Evolutionary conservation across 37 sponge, comb jelly and placozoan genomes (phyloP).

Genomic region (Hexactinellida sp.): DNA sequence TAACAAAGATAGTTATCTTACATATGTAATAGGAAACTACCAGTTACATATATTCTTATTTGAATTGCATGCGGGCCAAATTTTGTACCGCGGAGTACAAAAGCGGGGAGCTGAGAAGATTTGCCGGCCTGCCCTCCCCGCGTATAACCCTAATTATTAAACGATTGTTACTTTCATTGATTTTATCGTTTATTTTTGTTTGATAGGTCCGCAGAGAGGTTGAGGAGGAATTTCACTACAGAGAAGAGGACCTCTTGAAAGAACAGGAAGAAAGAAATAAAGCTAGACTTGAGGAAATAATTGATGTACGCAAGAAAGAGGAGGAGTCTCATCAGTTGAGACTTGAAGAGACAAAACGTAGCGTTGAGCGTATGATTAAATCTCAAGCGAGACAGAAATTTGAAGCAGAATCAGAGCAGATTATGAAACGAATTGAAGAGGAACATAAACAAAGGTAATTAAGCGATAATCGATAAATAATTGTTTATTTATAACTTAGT

Average conservation of each 20-base stretch:
- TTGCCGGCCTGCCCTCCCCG: too few relatives aligned
- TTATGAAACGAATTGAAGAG: constrained; percentile 7
- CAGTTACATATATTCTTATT: too few relatives aligned
- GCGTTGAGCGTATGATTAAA: background rate
- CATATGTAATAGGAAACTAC: too few relatives aligned
- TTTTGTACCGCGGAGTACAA: too few relatives aligned
- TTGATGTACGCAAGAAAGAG: background rate
- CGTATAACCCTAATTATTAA: too few relatives aligned
- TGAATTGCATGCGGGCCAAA: too few relatives aligned
- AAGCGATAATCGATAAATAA: too few relatives aligned
- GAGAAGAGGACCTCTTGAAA: background rate
- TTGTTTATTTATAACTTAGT: too few relatives aligned
- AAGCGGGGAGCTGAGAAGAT: too few relatives aligned
- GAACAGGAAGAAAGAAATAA: constrained; percentile 6
- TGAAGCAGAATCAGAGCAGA: constrained; percentile 29
- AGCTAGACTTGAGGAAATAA: constrained; percentile 15
- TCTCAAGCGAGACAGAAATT: constrained; percentile 1
- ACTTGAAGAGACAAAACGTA: background rate
- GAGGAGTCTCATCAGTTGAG: constrained; percentile 1
- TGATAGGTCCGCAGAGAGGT: constrained; percentile 11
- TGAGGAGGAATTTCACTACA: background rate
- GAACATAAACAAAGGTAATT: constrained; percentile 18
- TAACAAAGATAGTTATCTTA: too few relatives aligned
- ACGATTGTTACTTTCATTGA: too few relatives aligned
- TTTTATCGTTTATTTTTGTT: too few relatives aligned